These are phyloP conservation scores for Drosophila pandora DNA, from an alignment of 1,140 invertebrate species.

Conservation along the genomic window DNA sequence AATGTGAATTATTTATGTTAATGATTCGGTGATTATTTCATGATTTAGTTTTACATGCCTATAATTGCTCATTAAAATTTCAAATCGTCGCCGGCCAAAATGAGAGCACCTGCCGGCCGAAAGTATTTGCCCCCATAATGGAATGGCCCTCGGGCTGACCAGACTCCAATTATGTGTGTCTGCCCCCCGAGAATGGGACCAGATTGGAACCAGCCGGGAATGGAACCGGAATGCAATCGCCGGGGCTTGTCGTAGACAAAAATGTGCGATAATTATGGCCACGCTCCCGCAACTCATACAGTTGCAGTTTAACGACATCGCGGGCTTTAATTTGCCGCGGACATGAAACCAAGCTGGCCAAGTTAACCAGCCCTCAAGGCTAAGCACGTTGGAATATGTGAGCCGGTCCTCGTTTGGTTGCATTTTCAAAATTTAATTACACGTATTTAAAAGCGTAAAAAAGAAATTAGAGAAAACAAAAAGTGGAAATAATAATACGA, in stretches of 20 bases:
- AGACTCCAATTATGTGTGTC: constrained; percentile 49
- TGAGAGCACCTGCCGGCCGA: constrained; percentile 19
- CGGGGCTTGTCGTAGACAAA: constrained; percentile 53
- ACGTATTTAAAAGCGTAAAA: constrained; percentile 73
- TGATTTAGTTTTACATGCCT: constrained; percentile 62
- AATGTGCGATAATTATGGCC: constrained; percentile 68
- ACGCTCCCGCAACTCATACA: neutral
- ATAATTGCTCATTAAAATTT: constrained; percentile 74
- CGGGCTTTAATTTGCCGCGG: constrained; percentile 66
- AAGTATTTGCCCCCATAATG: constrained; percentile 17
- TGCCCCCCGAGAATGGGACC: constrained; percentile 17
- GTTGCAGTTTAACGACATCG: constrained; percentile 33
- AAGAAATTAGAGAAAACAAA: constrained; percentile 50
- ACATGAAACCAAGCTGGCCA: constrained; percentile 59
- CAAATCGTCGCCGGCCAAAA: constrained; percentile 36
- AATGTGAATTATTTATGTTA: constrained; percentile 69
- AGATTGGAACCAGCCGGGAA: neutral
- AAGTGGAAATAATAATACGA: constrained; percentile 29
- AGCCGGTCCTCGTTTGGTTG: constrained; percentile 10
- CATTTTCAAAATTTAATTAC: constrained; percentile 71
- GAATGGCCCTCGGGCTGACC: constrained; percentile 26
- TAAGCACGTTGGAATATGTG: constrained; percentile 34
- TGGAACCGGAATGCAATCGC: constrained; percentile 42
- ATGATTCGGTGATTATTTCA: constrained; percentile 70
- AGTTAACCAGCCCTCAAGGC: constrained; percentile 48